Conservation (phyloP, 1,140 invertebrate genomes). For the Zaprionus tsacasi region DNA sequence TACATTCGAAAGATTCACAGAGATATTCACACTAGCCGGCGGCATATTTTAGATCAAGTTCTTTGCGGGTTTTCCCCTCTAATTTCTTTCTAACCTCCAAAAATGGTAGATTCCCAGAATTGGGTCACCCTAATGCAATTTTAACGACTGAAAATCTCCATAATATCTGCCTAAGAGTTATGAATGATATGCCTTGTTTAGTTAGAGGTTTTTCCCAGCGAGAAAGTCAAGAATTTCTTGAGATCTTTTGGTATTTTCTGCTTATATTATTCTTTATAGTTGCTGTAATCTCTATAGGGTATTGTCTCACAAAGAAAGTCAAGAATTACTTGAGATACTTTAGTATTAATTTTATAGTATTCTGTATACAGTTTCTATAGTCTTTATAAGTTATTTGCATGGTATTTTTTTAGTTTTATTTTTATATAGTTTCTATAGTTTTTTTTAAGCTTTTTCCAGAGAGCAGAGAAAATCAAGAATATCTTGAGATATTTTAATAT, state of each 20-base stretch:
- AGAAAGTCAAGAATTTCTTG: background rate
- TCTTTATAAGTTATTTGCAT: too few species aligned
- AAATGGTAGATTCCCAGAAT: conserved; percentile 32
- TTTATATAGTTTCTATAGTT: too few species aligned
- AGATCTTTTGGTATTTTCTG: background rate
- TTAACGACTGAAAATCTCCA: conserved; percentile 31
- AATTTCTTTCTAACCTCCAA: conserved; percentile 35
- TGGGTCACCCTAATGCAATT: conserved; percentile 56
- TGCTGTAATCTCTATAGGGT: too few species aligned
- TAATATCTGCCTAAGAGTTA: background rate
- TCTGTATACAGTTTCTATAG: too few species aligned
- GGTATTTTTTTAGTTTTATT: too few species aligned
- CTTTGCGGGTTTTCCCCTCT: conserved; percentile 33
- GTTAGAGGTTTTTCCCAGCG: too few species aligned
- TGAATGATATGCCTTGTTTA: background rate
- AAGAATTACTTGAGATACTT: background rate
- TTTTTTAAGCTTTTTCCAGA: too few species aligned
- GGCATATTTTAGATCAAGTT: conserved; percentile 50
- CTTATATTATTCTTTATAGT: background rate
- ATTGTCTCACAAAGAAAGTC: background rate
- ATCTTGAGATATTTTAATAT: background rate
- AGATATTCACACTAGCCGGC: conserved; percentile 13
- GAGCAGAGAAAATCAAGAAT: background rate
- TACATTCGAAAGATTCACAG: conserved; percentile 3
- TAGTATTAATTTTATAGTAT: background rate